phyloP scores from a whole-genome alignment of 2,113 vertebrate genomes.

The Neotragus pygmaeus region DNA sequence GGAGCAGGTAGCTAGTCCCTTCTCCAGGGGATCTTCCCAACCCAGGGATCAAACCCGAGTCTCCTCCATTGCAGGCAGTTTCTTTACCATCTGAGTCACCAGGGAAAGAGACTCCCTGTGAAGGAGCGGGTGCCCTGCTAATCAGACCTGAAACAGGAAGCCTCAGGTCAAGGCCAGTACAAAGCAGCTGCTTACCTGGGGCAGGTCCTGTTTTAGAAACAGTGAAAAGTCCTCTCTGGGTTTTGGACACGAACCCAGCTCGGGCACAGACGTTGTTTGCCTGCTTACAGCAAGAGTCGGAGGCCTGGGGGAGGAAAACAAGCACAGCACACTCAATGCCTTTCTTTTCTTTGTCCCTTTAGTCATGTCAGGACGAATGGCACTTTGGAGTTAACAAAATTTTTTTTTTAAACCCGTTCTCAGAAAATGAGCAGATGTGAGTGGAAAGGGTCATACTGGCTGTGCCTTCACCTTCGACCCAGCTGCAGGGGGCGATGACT shows the following conservation, averaged over 20 bases:
- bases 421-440: neutral
- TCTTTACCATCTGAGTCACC: neutral
- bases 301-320: slow-evolving; percentile 69
- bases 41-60: neutral
- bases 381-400: neutral
- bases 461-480: neutral
- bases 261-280: slow-evolving; percentile 67
- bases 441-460: neutral
- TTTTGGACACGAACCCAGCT: slow-evolving; percentile 81
- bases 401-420: neutral
- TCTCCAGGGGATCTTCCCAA: neutral
- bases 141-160: neutral
- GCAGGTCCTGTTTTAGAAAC: slow-evolving; percentile 63
- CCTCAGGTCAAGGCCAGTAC: neutral
- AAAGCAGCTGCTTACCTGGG: slow-evolving; percentile 65
- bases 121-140: neutral
- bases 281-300: slow-evolving; percentile 62
- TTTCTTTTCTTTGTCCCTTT: neutral
- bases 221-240: slow-evolving; percentile 53
- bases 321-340: rapidly evolving
- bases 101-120: neutral
- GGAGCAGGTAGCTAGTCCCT: neutral
- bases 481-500: neutral
- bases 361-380: neutral
- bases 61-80: neutral